These are phyloP conservation scores for Harpalus rubripes DNA, from an alignment of 2,888 invertebrate species.

Conservation along the genomic window DNA sequence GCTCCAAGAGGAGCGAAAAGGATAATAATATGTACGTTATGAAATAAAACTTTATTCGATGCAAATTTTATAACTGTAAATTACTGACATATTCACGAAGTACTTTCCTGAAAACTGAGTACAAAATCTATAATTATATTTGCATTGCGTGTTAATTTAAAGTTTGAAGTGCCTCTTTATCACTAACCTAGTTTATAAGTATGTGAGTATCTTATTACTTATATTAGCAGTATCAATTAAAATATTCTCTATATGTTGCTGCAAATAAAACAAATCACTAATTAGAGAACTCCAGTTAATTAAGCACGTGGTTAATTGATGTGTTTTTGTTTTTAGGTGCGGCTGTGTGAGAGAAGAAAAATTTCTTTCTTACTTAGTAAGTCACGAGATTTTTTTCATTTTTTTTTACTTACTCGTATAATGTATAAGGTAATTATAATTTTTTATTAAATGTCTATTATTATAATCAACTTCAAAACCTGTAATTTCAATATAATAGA, in stretches of 20 bases:
- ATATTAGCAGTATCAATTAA: background rate
- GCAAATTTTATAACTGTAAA: too few species aligned
- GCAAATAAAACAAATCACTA: constrained; percentile 3
- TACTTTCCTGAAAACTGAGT: background rate
- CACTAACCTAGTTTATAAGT: background rate
- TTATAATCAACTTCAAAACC: too few species aligned
- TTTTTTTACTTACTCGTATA: background rate
- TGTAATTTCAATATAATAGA: too few species aligned
- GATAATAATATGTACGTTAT: too few species aligned
- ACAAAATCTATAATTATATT: background rate
- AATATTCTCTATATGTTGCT: background rate
- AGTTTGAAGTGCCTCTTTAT: background rate
- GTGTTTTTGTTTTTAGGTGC: background rate
- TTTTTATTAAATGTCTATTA: background rate
- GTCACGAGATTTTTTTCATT: background rate
- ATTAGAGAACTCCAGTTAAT: background rate
- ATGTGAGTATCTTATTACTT: background rate
- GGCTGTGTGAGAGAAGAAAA: background rate
- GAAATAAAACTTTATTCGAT: too few species aligned
- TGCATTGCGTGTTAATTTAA: background rate
- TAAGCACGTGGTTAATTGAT: background rate
- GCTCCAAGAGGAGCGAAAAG: too few species aligned
- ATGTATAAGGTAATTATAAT: background rate
- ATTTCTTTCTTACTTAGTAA: background rate
- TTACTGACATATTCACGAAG: background rate